phyloP scores from a whole-genome alignment of 2,797 vertebrate species.

The Podarcis lilfordi region DNA sequence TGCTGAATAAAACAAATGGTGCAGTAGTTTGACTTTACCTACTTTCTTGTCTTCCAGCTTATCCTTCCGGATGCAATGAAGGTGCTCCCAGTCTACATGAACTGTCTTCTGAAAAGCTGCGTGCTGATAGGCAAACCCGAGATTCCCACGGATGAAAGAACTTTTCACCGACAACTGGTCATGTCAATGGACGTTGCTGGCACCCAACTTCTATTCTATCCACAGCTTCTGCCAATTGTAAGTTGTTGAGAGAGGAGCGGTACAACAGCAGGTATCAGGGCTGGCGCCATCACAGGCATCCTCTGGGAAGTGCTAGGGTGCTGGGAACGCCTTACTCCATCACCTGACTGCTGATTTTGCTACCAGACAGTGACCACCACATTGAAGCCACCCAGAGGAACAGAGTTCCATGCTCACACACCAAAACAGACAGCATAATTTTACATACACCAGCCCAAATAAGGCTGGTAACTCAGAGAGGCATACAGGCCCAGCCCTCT shows the following conservation, averaged over 20 bases:
- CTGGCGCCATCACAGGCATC: not conserved
- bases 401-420: too few relatives aligned
- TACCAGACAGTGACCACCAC: not conserved
- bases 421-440: not conserved
- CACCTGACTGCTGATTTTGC: not conserved
- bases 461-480: not conserved
- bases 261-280: not conserved
- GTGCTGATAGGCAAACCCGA: conserved; percentile 87
- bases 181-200: conserved; percentile 91
- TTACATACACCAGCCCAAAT: not conserved
- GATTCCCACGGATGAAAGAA: conserved; percentile 87
- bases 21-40: not conserved
- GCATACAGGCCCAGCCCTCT: not conserved
- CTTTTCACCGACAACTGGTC: conserved; percentile 85
- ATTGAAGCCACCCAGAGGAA: not conserved
- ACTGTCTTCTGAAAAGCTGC: conserved; percentile 90
- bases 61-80: conserved; percentile 97
- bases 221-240: conserved; percentile 90
- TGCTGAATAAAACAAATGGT: not conserved
- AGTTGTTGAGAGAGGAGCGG: conserved; percentile 48
- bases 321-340: not conserved
- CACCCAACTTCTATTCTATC: conserved; percentile 92
- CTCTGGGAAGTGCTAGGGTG: not conserved
- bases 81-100: conserved; percentile 94
- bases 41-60: conserved; percentile 78